Evolutionary conservation across 2,888 invertebrate genomes (phyloP), one percentile per base, ranked within the genome.

Genomic region (Drosophila sordidapex): DNA sequence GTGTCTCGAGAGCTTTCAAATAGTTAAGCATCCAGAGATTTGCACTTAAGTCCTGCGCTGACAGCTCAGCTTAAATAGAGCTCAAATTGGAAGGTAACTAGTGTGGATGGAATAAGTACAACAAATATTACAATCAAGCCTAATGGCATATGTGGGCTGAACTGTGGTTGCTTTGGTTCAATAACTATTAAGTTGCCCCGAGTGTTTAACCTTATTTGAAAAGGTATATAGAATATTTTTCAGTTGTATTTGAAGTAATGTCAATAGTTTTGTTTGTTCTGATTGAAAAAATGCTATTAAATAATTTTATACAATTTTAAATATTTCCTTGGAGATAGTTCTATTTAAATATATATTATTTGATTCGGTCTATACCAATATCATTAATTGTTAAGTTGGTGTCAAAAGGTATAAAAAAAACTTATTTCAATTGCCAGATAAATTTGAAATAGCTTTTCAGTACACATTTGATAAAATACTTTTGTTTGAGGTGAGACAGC

Each of bases 51-150:
- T 40, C 79, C 29, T 29, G 43, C 56, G 46, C 27, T 74, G 79
- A 79, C 77, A 77, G 59, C 52, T 56, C 49, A 49, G 70, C 81
- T 70, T 66, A 80, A 53, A 63, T 57, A 21, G 15, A 56, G 59
- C 75, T 63, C 36, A 69, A 29, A 33, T 53, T 25, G 27, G 6
- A 11, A 31, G 21, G 35, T 1, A 38, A 10, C 21, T n/a, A n/a
- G 33, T 56, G 51, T 52, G 29, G 21, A 35, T 40, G 11, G 15
- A 31, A 52, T 57, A 51, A 27, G 35, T 43, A 21, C 2, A 61
- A 38, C 36, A 15, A 36, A 56, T 38, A 29, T n/a, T 21, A 57
- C 8, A 40, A 29, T 40, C 21, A 57, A 29, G 8, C 21, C n/a
- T 15, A 40, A 57, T 56, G n/a, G n/a, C 38, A n/a, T 8, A 38